Conservation (phyloP, 2,888 invertebrate species). For the Phengaris arion region DNA sequence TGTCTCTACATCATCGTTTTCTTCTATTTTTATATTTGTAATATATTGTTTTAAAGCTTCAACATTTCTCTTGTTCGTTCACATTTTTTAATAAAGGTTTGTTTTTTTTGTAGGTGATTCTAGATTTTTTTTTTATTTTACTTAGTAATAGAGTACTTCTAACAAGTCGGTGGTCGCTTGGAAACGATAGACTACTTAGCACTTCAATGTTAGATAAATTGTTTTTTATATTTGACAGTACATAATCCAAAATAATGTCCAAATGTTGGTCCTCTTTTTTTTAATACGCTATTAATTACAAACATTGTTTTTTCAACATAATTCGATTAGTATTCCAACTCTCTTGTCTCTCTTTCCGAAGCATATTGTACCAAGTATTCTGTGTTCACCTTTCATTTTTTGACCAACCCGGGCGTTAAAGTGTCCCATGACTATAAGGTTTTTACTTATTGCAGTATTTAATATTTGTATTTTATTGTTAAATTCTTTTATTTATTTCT, state of each 20-base stretch:
- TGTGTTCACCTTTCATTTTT: constrained; percentile 31
- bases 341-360: constrained; percentile 38
- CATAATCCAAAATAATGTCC: constrained; percentile 35
- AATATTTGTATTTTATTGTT: too few species aligned
- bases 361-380: constrained; percentile 33
- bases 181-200: constrained; percentile 31
- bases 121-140: too few species aligned
- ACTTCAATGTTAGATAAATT: constrained; percentile 33
- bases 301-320: constrained; percentile 36
- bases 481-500: too few species aligned
- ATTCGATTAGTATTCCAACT: constrained; percentile 36
- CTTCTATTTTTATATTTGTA: not conserved
- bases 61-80: not conserved
- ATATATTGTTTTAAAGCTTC: not conserved
- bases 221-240: constrained; percentile 32
- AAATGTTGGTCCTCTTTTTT: constrained; percentile 35
- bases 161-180: constrained; percentile 34
- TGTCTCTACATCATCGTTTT: not conserved
- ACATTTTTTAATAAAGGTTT: not conserved
- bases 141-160: not conserved
- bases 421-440: constrained; percentile 31
- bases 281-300: constrained; percentile 35
- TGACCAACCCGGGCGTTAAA: constrained; percentile 33
- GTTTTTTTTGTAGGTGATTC: too few species aligned
- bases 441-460: not conserved